These are phyloP conservation scores for Monochamus saltuarius DNA, from an alignment of 1,140 invertebrate genomes.

Conservation along the genomic window DNA sequence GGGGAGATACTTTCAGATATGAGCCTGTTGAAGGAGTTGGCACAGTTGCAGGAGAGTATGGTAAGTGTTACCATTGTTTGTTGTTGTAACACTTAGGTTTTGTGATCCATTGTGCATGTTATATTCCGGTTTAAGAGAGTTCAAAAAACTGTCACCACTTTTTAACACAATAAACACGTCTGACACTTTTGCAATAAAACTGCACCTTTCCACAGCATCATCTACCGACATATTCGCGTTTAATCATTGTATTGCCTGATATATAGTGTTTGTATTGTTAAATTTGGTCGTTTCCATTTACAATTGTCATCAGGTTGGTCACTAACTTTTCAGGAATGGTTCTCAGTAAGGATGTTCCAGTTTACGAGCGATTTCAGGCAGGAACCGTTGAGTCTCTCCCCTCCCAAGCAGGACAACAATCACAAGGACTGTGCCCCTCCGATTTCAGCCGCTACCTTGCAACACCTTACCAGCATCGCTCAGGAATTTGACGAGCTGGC, in stretches of 20 bases:
- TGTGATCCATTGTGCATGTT: not conserved
- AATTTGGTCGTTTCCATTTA: not conserved
- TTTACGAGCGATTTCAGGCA: slow-evolving; percentile 57
- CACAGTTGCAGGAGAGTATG: slow-evolving; percentile 89
- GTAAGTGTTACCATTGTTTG: slow-evolving; percentile 55
- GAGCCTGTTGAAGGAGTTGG: slow-evolving; percentile 76
- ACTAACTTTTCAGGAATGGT: slow-evolving; percentile 61
- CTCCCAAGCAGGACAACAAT: slow-evolving; percentile 44
- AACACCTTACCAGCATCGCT: slow-evolving; percentile 65
- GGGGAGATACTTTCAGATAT: slow-evolving; percentile 53
- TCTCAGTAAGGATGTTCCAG: slow-evolving; percentile 59
- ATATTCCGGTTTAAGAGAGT: not conserved
- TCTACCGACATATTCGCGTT: too few relatives aligned
- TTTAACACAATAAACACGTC: not conserved
- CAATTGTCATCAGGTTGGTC: not conserved
- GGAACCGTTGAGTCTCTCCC: slow-evolving; percentile 47
- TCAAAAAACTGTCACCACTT: not conserved
- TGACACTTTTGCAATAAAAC: not conserved
- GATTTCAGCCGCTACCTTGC: slow-evolving; percentile 51
- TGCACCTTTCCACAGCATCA: too few relatives aligned
- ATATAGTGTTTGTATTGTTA: too few relatives aligned
- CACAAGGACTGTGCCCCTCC: slow-evolving; percentile 30
- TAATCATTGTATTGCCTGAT: too few relatives aligned
- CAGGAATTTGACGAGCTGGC: slow-evolving; percentile 84
- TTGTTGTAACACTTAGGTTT: not conserved